Percentiles rank a stretch among this genome's conserved stretches.
These are phyloP conservation scores for Pterocles orientalis DNA, from an alignment of 2,113 vertebrate species.

Conservation along the genomic window DNA sequence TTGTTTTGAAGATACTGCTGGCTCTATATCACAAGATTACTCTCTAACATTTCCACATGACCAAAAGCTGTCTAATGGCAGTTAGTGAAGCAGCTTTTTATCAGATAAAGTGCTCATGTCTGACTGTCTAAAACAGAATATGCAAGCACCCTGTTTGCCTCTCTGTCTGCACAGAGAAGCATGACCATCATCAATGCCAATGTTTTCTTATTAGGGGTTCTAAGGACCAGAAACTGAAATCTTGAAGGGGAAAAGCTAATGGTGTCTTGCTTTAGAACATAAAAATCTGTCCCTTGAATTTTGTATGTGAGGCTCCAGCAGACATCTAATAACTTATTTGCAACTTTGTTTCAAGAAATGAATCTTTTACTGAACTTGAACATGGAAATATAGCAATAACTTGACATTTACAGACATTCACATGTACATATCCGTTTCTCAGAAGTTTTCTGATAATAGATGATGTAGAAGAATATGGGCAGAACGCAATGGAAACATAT, in stretches of 20 bases:
- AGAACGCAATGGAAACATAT: background rate
- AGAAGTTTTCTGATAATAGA: background rate
- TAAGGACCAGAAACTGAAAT: background rate
- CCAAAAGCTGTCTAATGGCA: background rate
- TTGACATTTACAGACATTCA: background rate
- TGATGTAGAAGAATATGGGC: background rate
- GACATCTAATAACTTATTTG: background rate
- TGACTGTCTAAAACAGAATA: background rate
- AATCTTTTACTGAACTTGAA: background rate
- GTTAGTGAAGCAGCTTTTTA: background rate
- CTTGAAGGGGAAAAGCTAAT: background rate
- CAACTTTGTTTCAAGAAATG: background rate
- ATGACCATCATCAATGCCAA: too few relatives aligned
- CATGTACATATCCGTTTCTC: background rate
- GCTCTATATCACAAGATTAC: background rate
- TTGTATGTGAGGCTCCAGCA: background rate
- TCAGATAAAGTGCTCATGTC: background rate
- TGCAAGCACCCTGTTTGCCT: rapidly evolving
- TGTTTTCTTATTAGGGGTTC: background rate
- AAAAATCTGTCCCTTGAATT: background rate
- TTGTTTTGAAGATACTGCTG: background rate
- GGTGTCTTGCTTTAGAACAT: background rate
- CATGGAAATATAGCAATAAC: background rate
- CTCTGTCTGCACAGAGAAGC: background rate
- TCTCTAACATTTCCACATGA: background rate